These are phyloP conservation scores for Festucalex cinctus DNA, from an alignment of 2,113 vertebrate genomes.

Conservation along the genomic window DNA sequence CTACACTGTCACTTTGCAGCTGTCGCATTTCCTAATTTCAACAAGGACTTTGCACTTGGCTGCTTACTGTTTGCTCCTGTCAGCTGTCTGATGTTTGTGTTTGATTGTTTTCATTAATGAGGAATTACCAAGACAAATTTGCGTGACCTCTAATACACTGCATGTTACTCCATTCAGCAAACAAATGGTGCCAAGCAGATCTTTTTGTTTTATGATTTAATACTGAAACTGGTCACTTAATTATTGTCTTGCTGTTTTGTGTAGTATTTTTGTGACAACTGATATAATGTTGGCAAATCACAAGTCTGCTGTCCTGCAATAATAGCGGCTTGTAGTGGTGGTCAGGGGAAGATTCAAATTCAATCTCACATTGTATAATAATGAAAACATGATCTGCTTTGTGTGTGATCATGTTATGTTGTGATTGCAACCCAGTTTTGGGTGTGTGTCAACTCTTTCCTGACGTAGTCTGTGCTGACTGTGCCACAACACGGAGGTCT, in stretches of 20 bases:
- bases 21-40: conserved; percentile 31
- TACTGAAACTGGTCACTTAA: neutral
- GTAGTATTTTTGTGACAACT: neutral
- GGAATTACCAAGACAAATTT: conserved; percentile 25
- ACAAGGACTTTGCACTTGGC: conserved; percentile 50
- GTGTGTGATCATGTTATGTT: neutral
- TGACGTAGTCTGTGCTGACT: neutral
- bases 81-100: conserved; percentile 21
- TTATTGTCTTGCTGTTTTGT: conserved; percentile 3
- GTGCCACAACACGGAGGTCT: conserved; percentile 22
- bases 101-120: conserved; percentile 32
- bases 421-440: neutral
- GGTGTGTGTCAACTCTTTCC: neutral
- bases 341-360: neutral
- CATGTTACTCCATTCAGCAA: conserved; percentile 8
- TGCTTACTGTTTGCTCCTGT: conserved; percentile 33
- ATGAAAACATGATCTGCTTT: neutral
- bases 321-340: neutral
- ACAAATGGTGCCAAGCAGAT: neutral
- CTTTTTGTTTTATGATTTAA: neutral
- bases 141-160: conserved; percentile 1
- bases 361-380: neutral
- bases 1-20: neutral
- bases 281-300: neutral
- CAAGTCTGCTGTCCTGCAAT: neutral